Evolutionary conservation across 2,113 vertebrate genomes (phyloP).

Genomic region (Hiodon alosoides): DNA sequence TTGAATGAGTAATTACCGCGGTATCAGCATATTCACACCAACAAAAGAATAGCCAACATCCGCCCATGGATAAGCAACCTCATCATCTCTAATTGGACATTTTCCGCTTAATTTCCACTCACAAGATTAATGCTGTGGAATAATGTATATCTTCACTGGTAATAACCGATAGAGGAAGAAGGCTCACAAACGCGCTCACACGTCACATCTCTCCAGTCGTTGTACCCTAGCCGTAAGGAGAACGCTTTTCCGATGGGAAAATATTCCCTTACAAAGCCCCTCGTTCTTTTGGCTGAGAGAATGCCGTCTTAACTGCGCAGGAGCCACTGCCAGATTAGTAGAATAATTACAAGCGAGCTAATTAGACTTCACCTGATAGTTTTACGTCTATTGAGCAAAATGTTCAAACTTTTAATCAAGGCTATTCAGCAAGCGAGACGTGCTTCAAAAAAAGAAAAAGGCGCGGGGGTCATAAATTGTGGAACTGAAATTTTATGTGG

Average conservation of each 20-base stretch:
- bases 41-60: conserved; percentile 1
- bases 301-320: conserved; percentile 54
- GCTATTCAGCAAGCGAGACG: conserved; percentile 63
- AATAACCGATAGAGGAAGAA: background rate
- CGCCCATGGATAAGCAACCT: conserved; percentile 1
- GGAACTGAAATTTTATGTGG: conserved; percentile 82
- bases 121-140: conserved; percentile 13
- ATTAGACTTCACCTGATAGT: conserved; percentile 83
- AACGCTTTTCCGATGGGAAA: background rate
- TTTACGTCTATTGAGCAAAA: conserved; percentile 86
- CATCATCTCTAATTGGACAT: conserved; percentile 1
- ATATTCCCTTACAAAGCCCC: conserved; percentile 6
- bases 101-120: background rate
- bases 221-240: background rate
- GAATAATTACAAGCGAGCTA: conserved; percentile 54
- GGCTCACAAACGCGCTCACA: background rate
- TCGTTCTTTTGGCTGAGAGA: background rate
- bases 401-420: conserved; percentile 57
- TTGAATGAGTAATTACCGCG: background rate
- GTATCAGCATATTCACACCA: background rate
- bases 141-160: background rate
- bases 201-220: background rate
- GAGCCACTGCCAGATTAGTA: conserved; percentile 57
- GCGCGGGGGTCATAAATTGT: conserved; percentile 65
- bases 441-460: conserved; percentile 73